A percentile compares a stretch with the other conserved stretches of the same genome.
Conservation (phyloP, 2,888 invertebrate species). For the Spisula solida region DNA sequence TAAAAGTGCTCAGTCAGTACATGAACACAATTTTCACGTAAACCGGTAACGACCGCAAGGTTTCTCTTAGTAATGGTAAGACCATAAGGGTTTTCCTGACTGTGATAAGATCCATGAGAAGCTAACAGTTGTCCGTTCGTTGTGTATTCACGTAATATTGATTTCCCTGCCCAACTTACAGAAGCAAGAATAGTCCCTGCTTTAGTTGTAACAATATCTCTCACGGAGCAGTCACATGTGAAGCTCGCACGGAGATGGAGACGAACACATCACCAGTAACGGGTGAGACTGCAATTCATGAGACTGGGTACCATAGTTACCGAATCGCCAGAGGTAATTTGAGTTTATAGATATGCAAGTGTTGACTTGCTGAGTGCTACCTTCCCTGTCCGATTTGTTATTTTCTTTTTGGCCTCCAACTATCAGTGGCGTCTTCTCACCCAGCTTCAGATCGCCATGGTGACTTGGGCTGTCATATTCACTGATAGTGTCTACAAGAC, state of each 20-base stretch:
- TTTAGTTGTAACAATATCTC: constrained; percentile 74
- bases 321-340: constrained; percentile 64
- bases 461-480: constrained; percentile 30
- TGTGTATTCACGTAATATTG: constrained; percentile 74
- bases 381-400: too few relatives aligned
- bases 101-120: constrained; percentile 74
- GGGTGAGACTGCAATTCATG: constrained; percentile 71
- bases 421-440: constrained; percentile 60
- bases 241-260: constrained; percentile 74
- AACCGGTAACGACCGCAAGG: constrained; percentile 75
- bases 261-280: constrained; percentile 74
- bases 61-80: constrained; percentile 73
- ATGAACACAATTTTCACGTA: constrained; percentile 76
- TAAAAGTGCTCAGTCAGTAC: constrained; percentile 77
- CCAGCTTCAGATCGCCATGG: not conserved
- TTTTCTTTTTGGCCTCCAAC: not conserved
- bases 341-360: not conserved
- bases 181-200: constrained; percentile 72
- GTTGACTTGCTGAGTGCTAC: not conserved
- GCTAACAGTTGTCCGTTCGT: constrained; percentile 71
- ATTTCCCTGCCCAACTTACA: constrained; percentile 72
- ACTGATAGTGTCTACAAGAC: constrained; percentile 70
- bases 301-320: constrained; percentile 71
- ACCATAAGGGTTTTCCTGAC: constrained; percentile 79
- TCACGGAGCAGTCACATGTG: constrained; percentile 76